phyloP scores from a whole-genome alignment of 2,888 invertebrate genomes.

The Lithodes maja region DNA sequence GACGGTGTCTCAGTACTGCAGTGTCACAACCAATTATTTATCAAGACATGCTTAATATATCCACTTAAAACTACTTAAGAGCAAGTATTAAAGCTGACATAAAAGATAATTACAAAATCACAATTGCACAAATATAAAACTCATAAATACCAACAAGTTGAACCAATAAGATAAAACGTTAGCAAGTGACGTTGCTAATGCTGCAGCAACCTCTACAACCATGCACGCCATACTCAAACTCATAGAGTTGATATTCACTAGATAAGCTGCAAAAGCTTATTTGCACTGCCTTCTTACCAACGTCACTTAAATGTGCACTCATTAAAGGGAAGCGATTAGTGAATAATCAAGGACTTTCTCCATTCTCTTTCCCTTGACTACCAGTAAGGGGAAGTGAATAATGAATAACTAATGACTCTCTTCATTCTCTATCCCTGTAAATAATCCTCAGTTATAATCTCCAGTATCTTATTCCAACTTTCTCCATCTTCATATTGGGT shows the following conservation, averaged over 20 bases:
- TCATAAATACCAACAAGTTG: slow-evolving; percentile 18
- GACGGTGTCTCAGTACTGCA: slow-evolving; percentile 5
- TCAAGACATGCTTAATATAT: slow-evolving; percentile 40
- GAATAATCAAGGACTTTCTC: slow-evolving; percentile 24
- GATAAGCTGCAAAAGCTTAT: slow-evolving; percentile 38
- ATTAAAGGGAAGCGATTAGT: slow-evolving; percentile 28
- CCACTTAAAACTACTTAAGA: slow-evolving; percentile 9
- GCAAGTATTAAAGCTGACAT: slow-evolving; percentile 1
- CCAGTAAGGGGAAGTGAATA: slow-evolving; percentile 31
- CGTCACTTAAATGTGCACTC: slow-evolving; percentile 31
- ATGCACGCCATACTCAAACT: slow-evolving; percentile 47
- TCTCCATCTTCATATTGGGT: not conserved
- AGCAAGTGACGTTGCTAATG: slow-evolving; percentile 44
- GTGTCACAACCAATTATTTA: slow-evolving; percentile 22
- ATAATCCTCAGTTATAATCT: not conserved
- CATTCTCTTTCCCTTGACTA: slow-evolving; percentile 15
- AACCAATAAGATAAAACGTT: slow-evolving; percentile 27
- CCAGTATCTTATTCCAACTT: not conserved
- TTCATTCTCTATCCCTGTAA: slow-evolving; percentile 10
- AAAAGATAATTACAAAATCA: slow-evolving; percentile 10
- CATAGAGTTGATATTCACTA: slow-evolving; percentile 49
- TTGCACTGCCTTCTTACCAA: slow-evolving; percentile 36
- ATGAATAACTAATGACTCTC: slow-evolving; percentile 20
- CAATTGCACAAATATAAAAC: slow-evolving; percentile 28
- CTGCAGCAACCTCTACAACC: slow-evolving; percentile 33